phyloP scores from a whole-genome alignment of 2,797 vertebrate genomes.

The Pseudotriccus pelzelni region DNA sequence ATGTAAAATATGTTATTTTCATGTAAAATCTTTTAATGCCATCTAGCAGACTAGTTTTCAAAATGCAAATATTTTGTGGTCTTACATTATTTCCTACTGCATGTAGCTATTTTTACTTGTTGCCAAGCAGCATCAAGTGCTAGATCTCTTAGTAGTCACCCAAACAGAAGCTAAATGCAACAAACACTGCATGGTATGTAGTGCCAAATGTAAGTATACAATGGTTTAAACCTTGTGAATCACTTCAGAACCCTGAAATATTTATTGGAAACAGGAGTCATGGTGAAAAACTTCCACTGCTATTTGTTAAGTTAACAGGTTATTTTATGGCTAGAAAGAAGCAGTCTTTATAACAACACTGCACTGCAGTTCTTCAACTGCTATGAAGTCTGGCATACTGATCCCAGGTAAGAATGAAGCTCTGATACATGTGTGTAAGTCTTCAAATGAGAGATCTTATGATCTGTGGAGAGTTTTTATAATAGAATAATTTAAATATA shows the following conservation, averaged over 20 bases:
- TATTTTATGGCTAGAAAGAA: background rate
- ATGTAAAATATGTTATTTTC: background rate
- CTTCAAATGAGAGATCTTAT: background rate
- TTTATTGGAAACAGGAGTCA: background rate
- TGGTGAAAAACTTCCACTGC: background rate
- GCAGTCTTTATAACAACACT: background rate
- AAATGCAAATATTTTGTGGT: background rate
- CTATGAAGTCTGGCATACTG: background rate
- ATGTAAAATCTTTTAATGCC: background rate
- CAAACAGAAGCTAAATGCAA: background rate
- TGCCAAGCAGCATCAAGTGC: background rate
- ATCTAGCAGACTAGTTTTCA: background rate
- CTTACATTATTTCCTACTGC: background rate
- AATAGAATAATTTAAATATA: background rate
- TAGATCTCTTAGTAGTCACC: background rate
- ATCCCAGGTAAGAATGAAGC: background rate
- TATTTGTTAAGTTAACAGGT: background rate
- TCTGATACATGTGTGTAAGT: background rate
- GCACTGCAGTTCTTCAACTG: background rate
- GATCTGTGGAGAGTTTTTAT: background rate
- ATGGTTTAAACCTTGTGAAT: background rate
- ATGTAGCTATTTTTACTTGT: background rate
- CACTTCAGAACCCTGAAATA: background rate
- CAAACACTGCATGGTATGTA: background rate
- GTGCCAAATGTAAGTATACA: background rate